Evolutionary conservation across 2,797 vertebrate species (phyloP).

Genomic region (Chaunax sp.): DNA sequence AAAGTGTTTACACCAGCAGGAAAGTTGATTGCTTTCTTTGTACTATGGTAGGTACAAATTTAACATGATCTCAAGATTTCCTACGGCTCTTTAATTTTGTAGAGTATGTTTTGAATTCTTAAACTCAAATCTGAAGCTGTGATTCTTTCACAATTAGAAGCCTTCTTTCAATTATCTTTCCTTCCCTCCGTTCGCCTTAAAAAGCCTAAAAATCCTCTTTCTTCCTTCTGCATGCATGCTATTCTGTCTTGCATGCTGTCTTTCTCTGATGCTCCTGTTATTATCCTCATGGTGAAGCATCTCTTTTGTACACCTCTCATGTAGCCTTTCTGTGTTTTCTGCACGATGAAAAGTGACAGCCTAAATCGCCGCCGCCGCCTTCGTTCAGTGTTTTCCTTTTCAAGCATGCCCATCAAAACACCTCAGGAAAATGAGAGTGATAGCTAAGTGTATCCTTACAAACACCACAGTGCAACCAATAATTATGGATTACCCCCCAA

Average conservation of each 20-base stretch:
- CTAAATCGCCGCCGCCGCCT: constrained; percentile 33
- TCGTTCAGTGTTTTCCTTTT: constrained; percentile 32
- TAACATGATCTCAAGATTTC: constrained; percentile 37
- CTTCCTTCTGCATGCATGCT: not conserved
- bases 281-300: constrained; percentile 46
- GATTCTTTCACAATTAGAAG: constrained; percentile 25
- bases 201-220: constrained; percentile 15
- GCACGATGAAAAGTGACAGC: constrained; percentile 55
- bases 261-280: constrained; percentile 39
- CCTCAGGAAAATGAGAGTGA: constrained; percentile 45
- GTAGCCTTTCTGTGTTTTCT: constrained; percentile 41
- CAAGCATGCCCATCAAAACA: constrained; percentile 34
- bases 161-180: constrained; percentile 13
- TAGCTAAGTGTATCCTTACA: constrained; percentile 43
- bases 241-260: constrained; percentile 36
- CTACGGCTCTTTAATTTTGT: constrained; percentile 17
- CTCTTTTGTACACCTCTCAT: constrained; percentile 42
- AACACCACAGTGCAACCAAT: constrained; percentile 23
- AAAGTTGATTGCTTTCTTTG: constrained; percentile 22
- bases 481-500: constrained; percentile 50
- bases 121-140: constrained; percentile 15
- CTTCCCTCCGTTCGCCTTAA: constrained; percentile 13
- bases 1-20: constrained; percentile 49
- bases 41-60: constrained; percentile 26
- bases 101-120: constrained; percentile 24